These are phyloP conservation scores for Eulemur rufifrons DNA, from an alignment of 2,113 vertebrate species.

Conservation along the genomic window DNA sequence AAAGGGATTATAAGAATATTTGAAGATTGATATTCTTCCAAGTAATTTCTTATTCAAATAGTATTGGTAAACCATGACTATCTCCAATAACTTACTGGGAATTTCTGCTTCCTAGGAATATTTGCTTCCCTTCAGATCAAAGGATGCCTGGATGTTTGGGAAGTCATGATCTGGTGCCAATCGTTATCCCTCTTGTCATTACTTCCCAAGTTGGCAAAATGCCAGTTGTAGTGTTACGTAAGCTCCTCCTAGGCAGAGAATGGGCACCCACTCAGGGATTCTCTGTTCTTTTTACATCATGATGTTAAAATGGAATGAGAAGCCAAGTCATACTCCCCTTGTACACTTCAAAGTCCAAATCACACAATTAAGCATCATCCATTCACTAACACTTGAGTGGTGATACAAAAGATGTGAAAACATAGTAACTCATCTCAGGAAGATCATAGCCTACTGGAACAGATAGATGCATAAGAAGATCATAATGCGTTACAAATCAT, in stretches of 20 bases:
- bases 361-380: neutral
- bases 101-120: neutral
- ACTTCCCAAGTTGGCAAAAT: neutral
- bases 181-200: neutral
- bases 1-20: neutral
- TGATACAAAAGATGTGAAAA: neutral
- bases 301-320: neutral
- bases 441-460: neutral
- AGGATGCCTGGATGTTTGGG: neutral
- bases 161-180: neutral
- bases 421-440: neutral
- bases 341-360: neutral
- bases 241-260: neutral
- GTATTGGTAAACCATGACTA: neutral
- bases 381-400: neutral
- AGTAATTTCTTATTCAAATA: neutral
- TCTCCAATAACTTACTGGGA: neutral
- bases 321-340: neutral
- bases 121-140: neutral
- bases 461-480: neutral
- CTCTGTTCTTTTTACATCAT: neutral
- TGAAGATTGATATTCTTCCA: neutral
- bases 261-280: neutral
- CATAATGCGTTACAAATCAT: neutral
- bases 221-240: neutral